Evolutionary conservation across 2,113 vertebrate species (phyloP), one percentile per base, ranked within the genome.

Genomic region (Macrotis lagotis): DNA sequence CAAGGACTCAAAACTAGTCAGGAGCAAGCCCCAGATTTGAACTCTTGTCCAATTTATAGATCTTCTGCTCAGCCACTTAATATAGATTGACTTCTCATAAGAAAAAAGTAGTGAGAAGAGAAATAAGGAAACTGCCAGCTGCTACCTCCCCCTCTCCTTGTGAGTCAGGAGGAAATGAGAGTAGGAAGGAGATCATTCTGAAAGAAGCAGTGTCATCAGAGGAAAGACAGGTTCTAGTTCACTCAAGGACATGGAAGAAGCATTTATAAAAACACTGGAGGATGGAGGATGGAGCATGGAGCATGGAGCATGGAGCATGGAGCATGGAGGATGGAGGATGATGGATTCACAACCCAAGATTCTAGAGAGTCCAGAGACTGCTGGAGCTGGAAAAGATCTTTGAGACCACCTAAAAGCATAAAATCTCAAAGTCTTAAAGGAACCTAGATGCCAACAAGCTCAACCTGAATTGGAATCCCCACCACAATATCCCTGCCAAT

Each of bases 101-200:
- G 59, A 74, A 8, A 74, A 83, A 83, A 83, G 66, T 0, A 83
- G 16, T 44, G n/a, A 44, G 66, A 83, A 83, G n/a, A n/a, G n/a
- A 83, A 83, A 83, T 83, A 44, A 44, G n/a, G 66, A 83, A 83
- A 3, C 66, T 83, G 66, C n/a, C n/a, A 83, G n/a, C 66, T 83
- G 19, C 66, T 9, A 83, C 66, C 66, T 44, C 66, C 66, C 66
- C 66, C 66, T 83, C 66, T 83, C 19, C 3, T 95, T 0, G 37
- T 74, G 50, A 89, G 59, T 2, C 11, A 0, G n/a, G 88, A 0
- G 9, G 0, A 0, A 2, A 31, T 66, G 50, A 91, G 88, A 0
- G 48, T 0, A 2, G 0, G 51, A 48, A 1, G 25, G 89, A 2
- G 94, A 90, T 10, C 0, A 0, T 51, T 83, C 16, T 83, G n/a